Percentiles rank a stretch among this genome's conserved stretches.
phyloP scores from a whole-genome alignment of 2,113 vertebrate species.

The Cynocephalus volans region DNA sequence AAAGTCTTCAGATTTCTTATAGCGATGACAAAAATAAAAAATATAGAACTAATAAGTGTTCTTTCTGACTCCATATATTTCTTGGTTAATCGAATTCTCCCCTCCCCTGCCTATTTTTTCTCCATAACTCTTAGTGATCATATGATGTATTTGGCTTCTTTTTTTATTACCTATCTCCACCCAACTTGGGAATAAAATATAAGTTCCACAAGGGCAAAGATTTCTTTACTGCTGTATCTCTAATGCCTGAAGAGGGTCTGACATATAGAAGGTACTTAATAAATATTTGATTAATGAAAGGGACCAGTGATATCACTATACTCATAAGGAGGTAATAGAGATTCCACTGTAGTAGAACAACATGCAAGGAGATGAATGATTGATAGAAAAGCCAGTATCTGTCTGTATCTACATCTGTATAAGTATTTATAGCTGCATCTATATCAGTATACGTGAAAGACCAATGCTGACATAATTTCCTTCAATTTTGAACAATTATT shows the following conservation, averaged over 20 bases:
- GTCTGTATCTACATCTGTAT: not conserved
- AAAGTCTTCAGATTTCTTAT: not conserved
- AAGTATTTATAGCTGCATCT: not conserved
- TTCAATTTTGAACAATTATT: constrained; percentile 44
- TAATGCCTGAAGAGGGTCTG: not conserved
- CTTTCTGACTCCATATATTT: not conserved
- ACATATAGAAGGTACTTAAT: not conserved
- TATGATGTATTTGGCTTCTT: not conserved
- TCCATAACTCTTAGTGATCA: constrained; percentile 1
- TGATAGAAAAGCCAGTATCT: not conserved
- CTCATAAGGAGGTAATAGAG: not conserved
- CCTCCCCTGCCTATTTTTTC: not conserved
- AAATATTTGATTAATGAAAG: constrained; percentile 35
- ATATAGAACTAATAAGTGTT: not conserved
- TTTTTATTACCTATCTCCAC: constrained; percentile 18
- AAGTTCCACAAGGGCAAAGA: not conserved
- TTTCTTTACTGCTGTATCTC: not conserved
- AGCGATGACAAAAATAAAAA: constrained; percentile 41
- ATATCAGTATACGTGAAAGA: constrained; percentile 10
- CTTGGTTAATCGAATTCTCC: not conserved
- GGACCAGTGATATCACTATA: not conserved
- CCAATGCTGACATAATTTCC: constrained; percentile 5
- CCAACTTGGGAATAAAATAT: constrained; percentile 27
- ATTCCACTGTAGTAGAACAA: not conserved
- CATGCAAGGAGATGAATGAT: constrained; percentile 26